Conservation (phyloP, 2,888 invertebrate genomes). For the Idaea biselata region DNA sequence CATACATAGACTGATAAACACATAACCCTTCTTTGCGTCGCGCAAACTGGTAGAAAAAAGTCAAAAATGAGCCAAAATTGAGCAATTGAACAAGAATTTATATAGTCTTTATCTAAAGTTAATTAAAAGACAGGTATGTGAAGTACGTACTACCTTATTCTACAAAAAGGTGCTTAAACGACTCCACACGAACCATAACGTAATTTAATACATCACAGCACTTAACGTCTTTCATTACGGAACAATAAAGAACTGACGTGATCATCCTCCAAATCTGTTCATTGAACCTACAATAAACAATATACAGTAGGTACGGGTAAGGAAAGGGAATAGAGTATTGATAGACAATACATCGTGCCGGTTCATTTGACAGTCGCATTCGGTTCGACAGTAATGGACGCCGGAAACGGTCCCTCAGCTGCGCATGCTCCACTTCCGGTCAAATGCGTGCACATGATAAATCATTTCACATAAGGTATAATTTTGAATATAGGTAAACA, state of each 20-base stretch:
- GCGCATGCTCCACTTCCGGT: slow-evolving; percentile 66
- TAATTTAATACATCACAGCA: not conserved
- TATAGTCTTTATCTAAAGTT: not conserved
- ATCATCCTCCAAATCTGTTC: slow-evolving; percentile 42
- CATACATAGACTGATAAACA: too few species aligned
- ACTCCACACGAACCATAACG: not conserved
- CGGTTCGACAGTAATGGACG: slow-evolving; percentile 56
- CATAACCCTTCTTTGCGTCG: too few species aligned
- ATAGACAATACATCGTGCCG: slow-evolving; percentile 63
- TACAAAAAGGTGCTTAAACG: slow-evolving; percentile 1
- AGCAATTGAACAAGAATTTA: too few species aligned
- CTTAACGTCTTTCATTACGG: slow-evolving; percentile 18
- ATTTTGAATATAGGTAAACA: slow-evolving; percentile 39
- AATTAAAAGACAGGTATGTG: not conserved
- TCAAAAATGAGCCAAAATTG: too few species aligned
- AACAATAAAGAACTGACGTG: slow-evolving; percentile 24
- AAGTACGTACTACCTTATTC: not conserved
- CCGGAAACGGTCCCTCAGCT: slow-evolving; percentile 60
- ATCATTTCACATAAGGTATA: slow-evolving; percentile 48
- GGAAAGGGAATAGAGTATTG: slow-evolving; percentile 39
- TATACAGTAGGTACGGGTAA: slow-evolving; percentile 39
- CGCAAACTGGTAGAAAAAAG: too few species aligned
- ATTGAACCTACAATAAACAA: slow-evolving; percentile 49
- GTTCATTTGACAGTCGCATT: slow-evolving; percentile 61
- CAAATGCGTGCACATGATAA: slow-evolving; percentile 63